Evolutionary conservation across 2,888 invertebrate species (phyloP).

Genomic region (Clunio marinus): DNA sequence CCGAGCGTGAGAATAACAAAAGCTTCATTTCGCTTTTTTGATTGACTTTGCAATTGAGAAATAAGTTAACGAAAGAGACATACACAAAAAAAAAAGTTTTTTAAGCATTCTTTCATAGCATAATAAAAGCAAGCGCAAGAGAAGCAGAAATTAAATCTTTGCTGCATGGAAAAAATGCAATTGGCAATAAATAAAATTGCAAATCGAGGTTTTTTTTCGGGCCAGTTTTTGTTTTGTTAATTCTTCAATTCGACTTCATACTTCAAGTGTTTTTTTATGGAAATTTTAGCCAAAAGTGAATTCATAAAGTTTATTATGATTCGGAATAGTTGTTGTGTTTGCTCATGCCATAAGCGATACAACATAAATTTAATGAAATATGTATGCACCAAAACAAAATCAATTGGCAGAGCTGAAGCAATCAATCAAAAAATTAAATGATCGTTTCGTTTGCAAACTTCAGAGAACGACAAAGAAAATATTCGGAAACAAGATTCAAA

Average conservation of each 20-base stretch:
- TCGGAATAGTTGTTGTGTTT: slow-evolving; percentile 2
- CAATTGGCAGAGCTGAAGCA: background rate
- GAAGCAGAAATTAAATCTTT: slow-evolving; percentile 17
- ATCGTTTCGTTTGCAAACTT: too few species aligned
- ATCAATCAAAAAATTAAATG: too few species aligned
- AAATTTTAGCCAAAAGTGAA: background rate
- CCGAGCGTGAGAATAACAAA: slow-evolving; percentile 11
- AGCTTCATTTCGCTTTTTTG: background rate
- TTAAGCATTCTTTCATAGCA: slow-evolving; percentile 15
- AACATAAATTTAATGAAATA: slow-evolving; percentile 28
- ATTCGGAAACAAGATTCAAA: too few species aligned
- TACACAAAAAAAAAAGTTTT: background rate
- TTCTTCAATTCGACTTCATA: background rate
- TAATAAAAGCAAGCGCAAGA: slow-evolving; percentile 6
- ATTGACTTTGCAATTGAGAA: slow-evolving; percentile 18
- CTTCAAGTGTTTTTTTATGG: slow-evolving; percentile 2
- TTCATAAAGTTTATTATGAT: slow-evolving; percentile 26
- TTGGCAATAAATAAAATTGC: slow-evolving; percentile 32
- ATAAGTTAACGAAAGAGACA: slow-evolving; percentile 17
- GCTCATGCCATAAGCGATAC: too few species aligned
- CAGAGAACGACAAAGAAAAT: too few species aligned
- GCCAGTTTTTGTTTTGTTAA: background rate
- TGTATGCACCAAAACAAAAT: slow-evolving; percentile 1
- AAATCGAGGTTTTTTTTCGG: slow-evolving; percentile 21
- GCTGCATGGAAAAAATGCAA: slow-evolving; percentile 7